These are phyloP conservation scores for Plotosus lineatus DNA, from an alignment of 2,113 vertebrate genomes.

Conservation along the genomic window DNA sequence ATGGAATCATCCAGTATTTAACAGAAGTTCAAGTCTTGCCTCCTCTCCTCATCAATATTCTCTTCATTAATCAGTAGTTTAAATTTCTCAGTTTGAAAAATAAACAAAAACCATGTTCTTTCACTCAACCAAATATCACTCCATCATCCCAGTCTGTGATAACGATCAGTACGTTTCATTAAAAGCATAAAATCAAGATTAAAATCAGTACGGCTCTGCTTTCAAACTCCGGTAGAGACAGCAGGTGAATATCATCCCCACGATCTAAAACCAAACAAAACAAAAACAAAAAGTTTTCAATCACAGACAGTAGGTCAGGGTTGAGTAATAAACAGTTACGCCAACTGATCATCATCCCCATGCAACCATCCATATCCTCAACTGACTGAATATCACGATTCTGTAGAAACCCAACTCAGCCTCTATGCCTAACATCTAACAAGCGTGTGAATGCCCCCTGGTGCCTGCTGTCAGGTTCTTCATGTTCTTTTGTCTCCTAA, in stretches of 20 bases:
- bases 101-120: too few relatives aligned
- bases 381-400: too few relatives aligned
- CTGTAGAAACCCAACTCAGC: too few relatives aligned
- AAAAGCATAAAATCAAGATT: neutral
- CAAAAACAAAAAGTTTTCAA: neutral
- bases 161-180: neutral
- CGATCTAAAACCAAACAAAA: conserved; percentile 72
- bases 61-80: neutral
- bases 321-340: too few relatives aligned
- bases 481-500: too few relatives aligned
- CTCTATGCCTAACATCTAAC: too few relatives aligned
- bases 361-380: too few relatives aligned
- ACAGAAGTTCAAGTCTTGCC: neutral
- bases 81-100: neutral
- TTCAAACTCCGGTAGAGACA: conserved; percentile 91
- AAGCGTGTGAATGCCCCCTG: too few relatives aligned
- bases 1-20: neutral
- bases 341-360: too few relatives aligned
- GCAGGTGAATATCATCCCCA: conserved; percentile 97
- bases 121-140: neutral
- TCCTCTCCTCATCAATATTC: neutral
- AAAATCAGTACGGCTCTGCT: conserved; percentile 82
- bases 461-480: too few relatives aligned
- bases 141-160: neutral
- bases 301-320: neutral